Evolutionary conservation across 2,113 vertebrate genomes (phyloP).

Genomic region (Vimba vimba): DNA sequence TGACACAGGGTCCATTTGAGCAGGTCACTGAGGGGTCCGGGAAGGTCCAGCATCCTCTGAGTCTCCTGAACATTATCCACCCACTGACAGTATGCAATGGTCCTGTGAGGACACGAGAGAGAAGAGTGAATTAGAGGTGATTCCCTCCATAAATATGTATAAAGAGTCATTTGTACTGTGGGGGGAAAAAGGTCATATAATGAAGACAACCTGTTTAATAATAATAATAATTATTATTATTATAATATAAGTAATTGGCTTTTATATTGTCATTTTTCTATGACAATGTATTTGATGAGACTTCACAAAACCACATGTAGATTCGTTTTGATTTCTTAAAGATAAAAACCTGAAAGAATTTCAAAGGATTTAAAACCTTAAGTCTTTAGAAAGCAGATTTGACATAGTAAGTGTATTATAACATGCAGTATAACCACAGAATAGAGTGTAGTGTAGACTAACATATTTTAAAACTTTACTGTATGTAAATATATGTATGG

Average conservation of each 20-base stretch:
- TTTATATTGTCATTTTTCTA: neutral
- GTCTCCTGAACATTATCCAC: slow-evolving; percentile 95
- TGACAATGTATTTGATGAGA: neutral
- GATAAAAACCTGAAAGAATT: neutral
- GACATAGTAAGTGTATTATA: neutral
- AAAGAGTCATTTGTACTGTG: neutral
- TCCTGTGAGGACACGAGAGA: slow-evolving; percentile 75
- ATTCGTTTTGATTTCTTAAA: too few relatives aligned
- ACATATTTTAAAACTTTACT: neutral
- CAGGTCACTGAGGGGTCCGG: slow-evolving; percentile 90
- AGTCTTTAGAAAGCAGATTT: neutral
- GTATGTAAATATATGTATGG: neutral
- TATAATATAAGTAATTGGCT: neutral
- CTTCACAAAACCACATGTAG: neutral
- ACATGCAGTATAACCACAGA: neutral
- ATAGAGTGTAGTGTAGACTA: neutral
- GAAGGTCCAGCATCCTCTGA: slow-evolving; percentile 88
- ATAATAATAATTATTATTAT: neutral
- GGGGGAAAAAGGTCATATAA: neutral
- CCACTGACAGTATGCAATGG: slow-evolving; percentile 96
- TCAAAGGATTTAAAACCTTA: neutral
- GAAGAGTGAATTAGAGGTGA: neutral
- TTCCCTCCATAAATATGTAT: neutral
- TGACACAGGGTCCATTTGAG: slow-evolving; percentile 93
- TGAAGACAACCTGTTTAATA: neutral